Base-by-base conservation (phyloP, 2,113 vertebrate genomes). In the Riparia riparia region DNA sequence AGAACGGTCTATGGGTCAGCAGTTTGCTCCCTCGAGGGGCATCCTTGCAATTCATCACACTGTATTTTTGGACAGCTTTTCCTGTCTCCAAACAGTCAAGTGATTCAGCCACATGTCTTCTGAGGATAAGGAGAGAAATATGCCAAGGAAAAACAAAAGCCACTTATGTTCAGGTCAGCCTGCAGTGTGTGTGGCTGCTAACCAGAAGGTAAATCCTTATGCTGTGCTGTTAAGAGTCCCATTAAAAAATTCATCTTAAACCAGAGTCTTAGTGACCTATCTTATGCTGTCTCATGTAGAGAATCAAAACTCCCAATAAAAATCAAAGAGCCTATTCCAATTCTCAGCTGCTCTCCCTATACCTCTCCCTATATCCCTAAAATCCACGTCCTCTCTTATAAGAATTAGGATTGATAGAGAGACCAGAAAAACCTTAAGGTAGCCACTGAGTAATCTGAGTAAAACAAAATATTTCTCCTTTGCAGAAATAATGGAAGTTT, bases 51-150 rank as follows among this genome's bases (percentile, higher is more conserved):
- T 42, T 34, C 29, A 45, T 58, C 56, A 47, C 12, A 8, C 26
- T 7, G 44, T 21, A 8, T 37, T 58, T 85, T 79, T 79, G 66
- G 29, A 51, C 66, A 68, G 39, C 34, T 34, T 58, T 74, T 74
- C 65, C 47, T 92, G 53, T 58, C 61, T 90, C 37, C 70, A 82
- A 77, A 66, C 54, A 68, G 78, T 93, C 85, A 95, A 76, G 45
- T 90, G 95, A 95, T 68, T 87, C 78, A 58, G 32, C 34, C 91
- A 54, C 89, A 24, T 18, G 39, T 85, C 78, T 81, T 85, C 22
- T 60, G 87, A 64, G 32, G 32, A 56, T 54, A 60, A 69, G 53
- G 15, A 66, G 21, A 69, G 44, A 93, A 82, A 56, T 19, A 68
- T 2, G 1, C 60, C 3, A 1, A 60, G 66, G 51, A 25, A 45